Evolutionary conservation across 2,888 invertebrate species (phyloP).

Genomic region (Halictus quadricinctus): DNA sequence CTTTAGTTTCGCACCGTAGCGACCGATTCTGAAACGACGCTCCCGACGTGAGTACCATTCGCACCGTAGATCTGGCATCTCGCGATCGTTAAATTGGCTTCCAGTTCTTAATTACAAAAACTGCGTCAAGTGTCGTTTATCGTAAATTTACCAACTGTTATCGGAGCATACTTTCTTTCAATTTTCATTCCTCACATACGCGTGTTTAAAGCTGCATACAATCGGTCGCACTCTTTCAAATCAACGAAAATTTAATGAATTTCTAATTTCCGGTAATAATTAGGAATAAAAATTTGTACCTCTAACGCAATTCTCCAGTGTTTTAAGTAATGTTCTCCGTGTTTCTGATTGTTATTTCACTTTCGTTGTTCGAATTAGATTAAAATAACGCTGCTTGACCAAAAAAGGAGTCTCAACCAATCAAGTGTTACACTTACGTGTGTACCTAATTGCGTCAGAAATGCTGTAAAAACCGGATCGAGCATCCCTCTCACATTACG

Average conservation of each 20-base stretch:
- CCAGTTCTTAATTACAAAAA: neutral
- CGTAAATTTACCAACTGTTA: neutral
- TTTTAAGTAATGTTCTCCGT: neutral
- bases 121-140: neutral
- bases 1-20: slow-evolving; percentile 75
- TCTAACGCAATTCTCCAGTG: neutral
- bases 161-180: neutral
- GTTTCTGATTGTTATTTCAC: neutral
- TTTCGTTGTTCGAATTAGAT: neutral
- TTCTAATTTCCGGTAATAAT: neutral
- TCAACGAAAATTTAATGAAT: neutral
- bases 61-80: slow-evolving; percentile 20
- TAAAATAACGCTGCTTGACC: neutral
- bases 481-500: slow-evolving; percentile 37
- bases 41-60: slow-evolving; percentile 70
- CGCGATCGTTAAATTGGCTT: neutral
- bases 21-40: slow-evolving; percentile 68
- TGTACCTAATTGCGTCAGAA: slow-evolving; percentile 32
- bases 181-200: neutral
- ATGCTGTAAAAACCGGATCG: slow-evolving; percentile 36
- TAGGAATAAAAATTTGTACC: neutral
- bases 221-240: neutral
- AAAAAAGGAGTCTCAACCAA: neutral
- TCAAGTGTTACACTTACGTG: neutral
- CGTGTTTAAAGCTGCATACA: neutral